phyloP scores from a whole-genome alignment of 2,113 vertebrate species.

The Syrmaticus mikado region DNA sequence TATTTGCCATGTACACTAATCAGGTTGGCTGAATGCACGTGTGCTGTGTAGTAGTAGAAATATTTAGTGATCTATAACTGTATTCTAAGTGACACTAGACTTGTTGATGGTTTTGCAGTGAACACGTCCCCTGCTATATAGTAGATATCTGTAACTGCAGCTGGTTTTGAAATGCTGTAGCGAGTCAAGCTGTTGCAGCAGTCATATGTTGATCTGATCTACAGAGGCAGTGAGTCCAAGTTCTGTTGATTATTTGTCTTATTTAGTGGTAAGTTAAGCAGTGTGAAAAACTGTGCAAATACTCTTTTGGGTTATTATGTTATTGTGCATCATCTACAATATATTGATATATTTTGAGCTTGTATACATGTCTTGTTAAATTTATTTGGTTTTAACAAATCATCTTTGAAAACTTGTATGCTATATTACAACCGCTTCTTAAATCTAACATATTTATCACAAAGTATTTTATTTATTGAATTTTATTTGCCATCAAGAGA shows the following conservation, averaged over 20 bases:
- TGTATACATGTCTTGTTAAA: slow-evolving; percentile 69
- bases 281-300: slow-evolving; percentile 76
- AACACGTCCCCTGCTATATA: not conserved
- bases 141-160: slow-evolving; percentile 17
- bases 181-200: slow-evolving; percentile 52
- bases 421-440: slow-evolving; percentile 72
- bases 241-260: slow-evolving; percentile 60
- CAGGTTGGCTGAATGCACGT: not conserved
- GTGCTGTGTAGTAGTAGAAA: not conserved
- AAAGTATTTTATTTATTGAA: slow-evolving; percentile 79
- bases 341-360: slow-evolving; percentile 70
- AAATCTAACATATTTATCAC: slow-evolving; percentile 77
- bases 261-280: slow-evolving; percentile 75
- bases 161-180: slow-evolving; percentile 70
- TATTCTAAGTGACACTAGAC: not conserved
- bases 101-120: slow-evolving; percentile 47
- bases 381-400: slow-evolving; percentile 80
- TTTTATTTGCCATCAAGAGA: slow-evolving; percentile 80
- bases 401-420: slow-evolving; percentile 67
- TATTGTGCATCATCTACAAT: slow-evolving; percentile 70
- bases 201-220: slow-evolving; percentile 70
- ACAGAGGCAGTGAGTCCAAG: slow-evolving; percentile 65
- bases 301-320: slow-evolving; percentile 79
- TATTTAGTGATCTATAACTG: not conserved
- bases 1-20: not conserved